Evolutionary conservation across 2,888 invertebrate genomes (phyloP), one percentile per base, ranked within the genome.

Genomic region (Calameuta idolon): DNA sequence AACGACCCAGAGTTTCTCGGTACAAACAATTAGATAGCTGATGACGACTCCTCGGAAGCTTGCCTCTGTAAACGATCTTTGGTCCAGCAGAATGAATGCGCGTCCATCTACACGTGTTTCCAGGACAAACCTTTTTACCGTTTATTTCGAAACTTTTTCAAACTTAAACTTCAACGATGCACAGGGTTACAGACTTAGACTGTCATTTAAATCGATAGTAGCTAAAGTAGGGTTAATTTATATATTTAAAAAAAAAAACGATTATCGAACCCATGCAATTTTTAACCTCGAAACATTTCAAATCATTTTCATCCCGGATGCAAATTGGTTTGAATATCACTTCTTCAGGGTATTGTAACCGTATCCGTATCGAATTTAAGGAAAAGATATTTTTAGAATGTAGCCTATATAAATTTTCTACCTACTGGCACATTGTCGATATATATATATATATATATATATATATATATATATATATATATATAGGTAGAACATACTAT

Each of bases 21-120:
- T 82, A 83, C 69, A 69, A 79, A 80, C 79, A 81, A 83, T 83
- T 81, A 80, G 81, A 79, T 77, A 73, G 78, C 77, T 73, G 68
- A 79, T 75, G 78, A 78, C 77, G 78, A 79, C 77, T 83, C 82
- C 80, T 73, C 75, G 73, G 80, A 82, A 83, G 77, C 76, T 81
- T 11, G 40, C 34, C 55, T 55, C 55, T 55, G 55, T 55, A 23
- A 55, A 55, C 55, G 55, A 55, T 55, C 55, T 30, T 34, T 34
- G 55, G 55, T 23, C 40, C 30, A 69, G 34, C 12, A 74, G 68
- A 37, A 33, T 34, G 34, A 68, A 69, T 31, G 68, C 35, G 34
- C 35, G 30, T 55, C 23, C 55, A 55, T 55, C 23, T 5, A 55
- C 55, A 23, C 55, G 55, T 55, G 55, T 55, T 55, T 9, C 15